These are phyloP conservation scores for Callinectes sapidus DNA, from an alignment of 2,888 invertebrate species.

Conservation along the genomic window DNA sequence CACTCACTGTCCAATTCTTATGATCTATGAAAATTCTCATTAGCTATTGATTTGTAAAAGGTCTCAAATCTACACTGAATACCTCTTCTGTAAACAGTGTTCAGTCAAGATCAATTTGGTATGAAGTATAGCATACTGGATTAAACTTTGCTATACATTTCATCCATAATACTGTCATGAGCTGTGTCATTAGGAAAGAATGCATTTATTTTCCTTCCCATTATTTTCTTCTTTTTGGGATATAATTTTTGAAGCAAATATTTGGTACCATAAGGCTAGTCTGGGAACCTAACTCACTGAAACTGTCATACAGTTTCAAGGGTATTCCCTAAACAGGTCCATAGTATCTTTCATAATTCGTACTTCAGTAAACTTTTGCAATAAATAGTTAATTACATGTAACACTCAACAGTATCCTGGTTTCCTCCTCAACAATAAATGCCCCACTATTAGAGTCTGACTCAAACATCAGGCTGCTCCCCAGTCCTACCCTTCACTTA, in stretches of 20 bases:
- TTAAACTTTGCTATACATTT: neutral
- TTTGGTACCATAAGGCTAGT: constrained; percentile 34
- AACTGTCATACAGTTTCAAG: neutral
- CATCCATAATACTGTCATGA: constrained; percentile 34
- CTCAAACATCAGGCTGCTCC: constrained; percentile 39
- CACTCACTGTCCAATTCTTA: constrained; percentile 59
- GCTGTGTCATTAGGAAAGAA: neutral
- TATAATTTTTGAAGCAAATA: constrained; percentile 34
- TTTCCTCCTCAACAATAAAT: constrained; percentile 30
- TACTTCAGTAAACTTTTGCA: constrained; percentile 37
- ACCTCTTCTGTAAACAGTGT: neutral
- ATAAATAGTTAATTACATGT: constrained; percentile 42
- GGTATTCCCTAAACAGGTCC: constrained; percentile 14
- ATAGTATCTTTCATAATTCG: constrained; percentile 18
- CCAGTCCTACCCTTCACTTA: constrained; percentile 42
- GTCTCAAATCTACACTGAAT: constrained; percentile 28
- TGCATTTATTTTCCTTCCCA: neutral
- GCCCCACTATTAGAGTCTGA: constrained; percentile 45
- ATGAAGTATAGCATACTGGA: constrained; percentile 28
- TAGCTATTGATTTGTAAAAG: neutral
- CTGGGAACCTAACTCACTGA: neutral
- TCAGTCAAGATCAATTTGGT: neutral
- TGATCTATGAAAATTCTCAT: constrained; percentile 30
- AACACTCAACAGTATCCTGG: constrained; percentile 34
- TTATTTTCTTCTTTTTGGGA: neutral